Evolutionary conservation across 2,113 vertebrate genomes (phyloP), one percentile per base, ranked within the genome.

Genomic region (Cyprinodon variegatus): DNA sequence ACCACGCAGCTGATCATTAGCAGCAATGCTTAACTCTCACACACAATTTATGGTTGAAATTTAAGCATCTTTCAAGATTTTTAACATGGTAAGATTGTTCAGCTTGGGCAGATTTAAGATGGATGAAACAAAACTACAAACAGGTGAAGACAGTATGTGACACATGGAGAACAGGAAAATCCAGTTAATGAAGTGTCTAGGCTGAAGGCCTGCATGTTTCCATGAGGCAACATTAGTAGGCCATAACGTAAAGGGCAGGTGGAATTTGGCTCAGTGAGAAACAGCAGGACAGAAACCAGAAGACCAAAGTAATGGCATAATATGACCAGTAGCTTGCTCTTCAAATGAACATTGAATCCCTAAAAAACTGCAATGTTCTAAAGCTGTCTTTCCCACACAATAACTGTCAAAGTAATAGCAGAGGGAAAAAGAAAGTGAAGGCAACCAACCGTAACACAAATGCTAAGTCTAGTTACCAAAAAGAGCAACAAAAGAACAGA

Each of bases 61-160:
- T 70, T 39, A 70, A 50, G 61, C 74, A 39, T 76, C 40, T 71
- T 57, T 17, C 80, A 67, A 77, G 41, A 71, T 29, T 53, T 72
- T 84, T 85, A 81, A 81, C 79, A 70, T 74, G 70, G 68, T 61
- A 83, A 65, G 43, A 46, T 65, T 61, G 62, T 57, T 60, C 39
- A 68, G 53, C 63, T 84, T 78, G 75, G 67, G 78, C 68, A 83
- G 62, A 83, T 59, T 40, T 64, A 74, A 65, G 61, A 82, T 72
- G 72, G 43, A 83, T 75, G 68, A 70, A 48, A 59, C 66, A 67
- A 41, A 65, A 76, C 72, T 12, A 78, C 72, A 73, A 71, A 78
- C 76, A 40, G 59, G 45, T 64, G 68, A 72, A 82, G 53, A 77
- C 40, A 37, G 59, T 46, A 61, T 71, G 37, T 48, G 38, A 69